These are phyloP conservation scores for Zoanthus solanderi DNA, from an alignment of 92 coral and sea anemone genomes.

Conservation along the genomic window DNA sequence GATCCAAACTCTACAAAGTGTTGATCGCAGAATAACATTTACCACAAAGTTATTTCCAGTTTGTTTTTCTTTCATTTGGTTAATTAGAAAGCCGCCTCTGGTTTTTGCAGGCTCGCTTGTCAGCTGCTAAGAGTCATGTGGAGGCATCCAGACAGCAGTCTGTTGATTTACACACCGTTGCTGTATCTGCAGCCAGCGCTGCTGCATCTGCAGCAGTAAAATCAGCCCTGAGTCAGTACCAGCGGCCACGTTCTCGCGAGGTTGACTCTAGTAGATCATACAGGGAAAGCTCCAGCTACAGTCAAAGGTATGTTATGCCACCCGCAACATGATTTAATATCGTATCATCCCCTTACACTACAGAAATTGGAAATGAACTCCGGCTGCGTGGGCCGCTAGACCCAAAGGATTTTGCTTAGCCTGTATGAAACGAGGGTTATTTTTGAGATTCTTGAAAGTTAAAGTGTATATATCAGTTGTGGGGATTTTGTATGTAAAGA, in stretches of 20 bases:
- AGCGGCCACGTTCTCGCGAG: slow-evolving; percentile 48
- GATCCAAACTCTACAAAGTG: no score
- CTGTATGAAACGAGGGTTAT: no score
- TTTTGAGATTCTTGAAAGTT: no score
- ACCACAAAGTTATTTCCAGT: no score
- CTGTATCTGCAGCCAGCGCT: slow-evolving; percentile 86
- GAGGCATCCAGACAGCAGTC: slow-evolving; percentile 82
- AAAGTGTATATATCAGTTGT: no score
- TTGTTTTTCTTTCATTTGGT: no score
- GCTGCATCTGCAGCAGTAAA: slow-evolving; percentile 91
- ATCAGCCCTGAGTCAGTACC: slow-evolving; percentile 78
- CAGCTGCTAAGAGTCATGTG: slow-evolving; percentile 77
- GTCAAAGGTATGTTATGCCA: not conserved
- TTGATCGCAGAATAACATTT: no score
- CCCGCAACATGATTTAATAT: not conserved
- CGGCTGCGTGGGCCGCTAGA: no score
- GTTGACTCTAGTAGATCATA: slow-evolving; percentile 47
- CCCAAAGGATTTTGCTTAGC: no score
- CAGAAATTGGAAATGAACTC: no score
- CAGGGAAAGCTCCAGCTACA: slow-evolving; percentile 24
- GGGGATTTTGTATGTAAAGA: no score
- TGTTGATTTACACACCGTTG: slow-evolving; percentile 70
- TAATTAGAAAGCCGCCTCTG: not conserved
- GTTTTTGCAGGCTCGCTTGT: slow-evolving; percentile 71
- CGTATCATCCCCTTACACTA: no score